These are phyloP conservation scores for Apteryx mantelli DNA, from an alignment of 2,113 vertebrate species.

Conservation along the genomic window DNA sequence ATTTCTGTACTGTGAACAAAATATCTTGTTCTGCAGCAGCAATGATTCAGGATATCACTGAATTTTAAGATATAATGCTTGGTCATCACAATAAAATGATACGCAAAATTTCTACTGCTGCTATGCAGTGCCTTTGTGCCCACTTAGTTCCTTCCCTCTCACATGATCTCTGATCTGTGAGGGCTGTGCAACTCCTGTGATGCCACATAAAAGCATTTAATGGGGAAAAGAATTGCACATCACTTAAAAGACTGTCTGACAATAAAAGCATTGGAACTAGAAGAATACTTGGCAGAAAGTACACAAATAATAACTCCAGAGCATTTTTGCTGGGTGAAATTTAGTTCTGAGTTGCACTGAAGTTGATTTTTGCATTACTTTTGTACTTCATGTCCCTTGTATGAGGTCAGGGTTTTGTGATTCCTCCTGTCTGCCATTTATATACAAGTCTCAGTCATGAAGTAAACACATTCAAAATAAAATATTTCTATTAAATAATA, in stretches of 20 bases:
- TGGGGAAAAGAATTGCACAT: background rate
- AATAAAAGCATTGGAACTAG: background rate
- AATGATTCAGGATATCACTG: background rate
- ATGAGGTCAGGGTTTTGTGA: background rate
- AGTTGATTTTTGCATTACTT: background rate
- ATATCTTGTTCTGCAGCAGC: background rate
- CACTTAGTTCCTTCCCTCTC: background rate
- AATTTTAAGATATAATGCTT: background rate
- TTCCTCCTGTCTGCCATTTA: background rate
- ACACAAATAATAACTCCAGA: background rate
- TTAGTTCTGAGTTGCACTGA: background rate
- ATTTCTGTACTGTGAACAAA: background rate
- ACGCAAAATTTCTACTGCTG: background rate
- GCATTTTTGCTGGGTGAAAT: background rate
- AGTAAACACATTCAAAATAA: background rate
- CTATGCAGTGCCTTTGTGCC: background rate
- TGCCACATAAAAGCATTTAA: background rate
- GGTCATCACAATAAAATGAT: background rate
- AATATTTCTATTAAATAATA: background rate
- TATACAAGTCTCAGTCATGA: background rate
- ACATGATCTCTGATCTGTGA: background rate
- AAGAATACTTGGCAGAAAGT: background rate
- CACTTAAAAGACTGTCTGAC: background rate
- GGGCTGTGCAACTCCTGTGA: background rate
- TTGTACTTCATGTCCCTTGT: background rate